These are phyloP conservation scores for Glyphotaelius pellucidus DNA, from an alignment of 2,888 invertebrate genomes.

Conservation along the genomic window DNA sequence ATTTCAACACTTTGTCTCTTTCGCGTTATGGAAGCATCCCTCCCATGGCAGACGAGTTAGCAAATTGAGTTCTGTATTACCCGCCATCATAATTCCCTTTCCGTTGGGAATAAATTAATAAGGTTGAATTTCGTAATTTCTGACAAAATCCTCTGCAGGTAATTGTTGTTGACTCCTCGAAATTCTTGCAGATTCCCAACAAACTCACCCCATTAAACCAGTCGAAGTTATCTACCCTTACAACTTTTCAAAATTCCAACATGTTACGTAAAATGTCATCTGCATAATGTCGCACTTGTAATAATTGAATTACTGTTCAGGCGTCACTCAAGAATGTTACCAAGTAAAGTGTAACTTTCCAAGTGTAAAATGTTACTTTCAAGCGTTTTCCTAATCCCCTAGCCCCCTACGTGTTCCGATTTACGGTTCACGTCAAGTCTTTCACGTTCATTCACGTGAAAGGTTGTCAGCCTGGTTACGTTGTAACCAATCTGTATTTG, in stretches of 20 bases:
- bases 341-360: neutral
- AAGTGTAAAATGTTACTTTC: neutral
- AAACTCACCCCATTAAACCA: too few species aligned
- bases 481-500: neutral
- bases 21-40: too few species aligned
- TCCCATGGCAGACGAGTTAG: too few species aligned
- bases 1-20: too few species aligned
- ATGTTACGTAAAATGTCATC: slow-evolving; percentile 12
- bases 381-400: slow-evolving; percentile 32
- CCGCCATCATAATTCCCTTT: too few species aligned
- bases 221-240: neutral
- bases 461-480: slow-evolving; percentile 18
- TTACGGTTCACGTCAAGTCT: slow-evolving; percentile 31
- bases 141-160: too few species aligned
- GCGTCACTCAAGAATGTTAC: slow-evolving; percentile 25
- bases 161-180: too few species aligned
- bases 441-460: neutral
- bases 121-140: too few species aligned
- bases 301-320: slow-evolving; percentile 20
- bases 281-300: slow-evolving; percentile 25
- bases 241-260: neutral
- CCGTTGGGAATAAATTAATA: too few species aligned
- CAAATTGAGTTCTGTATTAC: too few species aligned
- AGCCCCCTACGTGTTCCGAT: slow-evolving; percentile 17
- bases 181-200: too few species aligned